phyloP scores from a whole-genome alignment of 2,888 invertebrate species.

The Odontothrips loti region DNA sequence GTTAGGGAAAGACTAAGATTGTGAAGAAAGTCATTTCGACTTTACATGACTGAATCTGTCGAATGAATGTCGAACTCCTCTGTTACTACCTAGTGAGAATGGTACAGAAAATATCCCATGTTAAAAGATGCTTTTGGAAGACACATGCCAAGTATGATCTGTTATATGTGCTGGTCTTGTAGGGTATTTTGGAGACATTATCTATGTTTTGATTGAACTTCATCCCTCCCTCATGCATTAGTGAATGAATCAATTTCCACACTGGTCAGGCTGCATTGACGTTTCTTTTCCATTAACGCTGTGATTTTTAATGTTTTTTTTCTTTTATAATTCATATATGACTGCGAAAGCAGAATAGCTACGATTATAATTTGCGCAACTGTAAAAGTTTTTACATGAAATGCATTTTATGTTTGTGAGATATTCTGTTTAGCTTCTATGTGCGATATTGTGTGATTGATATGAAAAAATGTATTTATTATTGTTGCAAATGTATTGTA shows the following conservation, averaged over 20 bases:
- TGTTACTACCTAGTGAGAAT: too few relatives aligned
- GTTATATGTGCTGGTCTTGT: too few relatives aligned
- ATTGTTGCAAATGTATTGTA: conserved; percentile 18
- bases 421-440: not conserved
- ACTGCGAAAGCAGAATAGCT: conserved; percentile 7
- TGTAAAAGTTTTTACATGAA: not conserved
- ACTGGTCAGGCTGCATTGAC: not conserved
- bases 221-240: too few relatives aligned
- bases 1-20: too few relatives aligned
- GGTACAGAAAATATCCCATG: not conserved
- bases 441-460: conserved; percentile 9
- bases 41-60: too few relatives aligned
- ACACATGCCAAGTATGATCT: not conserved
- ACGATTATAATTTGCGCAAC: not conserved
- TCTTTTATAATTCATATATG: not conserved
- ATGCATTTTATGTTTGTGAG: not conserved
- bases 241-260: too few relatives aligned
- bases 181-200: not conserved
- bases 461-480: conserved; percentile 27
- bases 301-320: conserved; percentile 12
- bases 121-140: not conserved
- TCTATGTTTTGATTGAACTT: not conserved
- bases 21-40: too few relatives aligned
- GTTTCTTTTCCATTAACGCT: conserved; percentile 25
- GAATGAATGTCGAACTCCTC: too few relatives aligned